Evolutionary conservation across 2,797 vertebrate genomes (phyloP).

Genomic region (Monodelphis domestica): DNA sequence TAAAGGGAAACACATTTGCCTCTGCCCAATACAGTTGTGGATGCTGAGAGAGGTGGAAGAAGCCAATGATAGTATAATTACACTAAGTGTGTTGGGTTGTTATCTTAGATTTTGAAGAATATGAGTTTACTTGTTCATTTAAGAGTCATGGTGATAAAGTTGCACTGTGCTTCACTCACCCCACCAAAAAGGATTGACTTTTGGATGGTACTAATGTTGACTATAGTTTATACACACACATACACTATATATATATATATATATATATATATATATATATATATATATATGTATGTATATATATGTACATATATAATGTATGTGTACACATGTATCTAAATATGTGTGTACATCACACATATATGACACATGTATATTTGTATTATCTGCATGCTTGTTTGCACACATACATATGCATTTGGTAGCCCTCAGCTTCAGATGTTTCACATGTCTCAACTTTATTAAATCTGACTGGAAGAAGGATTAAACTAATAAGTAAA

Average conservation of each 20-base stretch:
- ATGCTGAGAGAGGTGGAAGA: background rate
- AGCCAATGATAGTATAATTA: background rate
- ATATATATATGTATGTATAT: background rate
- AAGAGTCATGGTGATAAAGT: background rate
- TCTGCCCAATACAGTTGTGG: background rate
- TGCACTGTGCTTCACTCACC: background rate
- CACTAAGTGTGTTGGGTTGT: background rate
- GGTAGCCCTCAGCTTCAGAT: background rate
- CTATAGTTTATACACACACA: background rate
- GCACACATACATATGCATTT: background rate
- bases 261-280: background rate
- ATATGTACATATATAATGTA: rapidly evolving
- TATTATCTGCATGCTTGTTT: too few species aligned
- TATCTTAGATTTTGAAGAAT: background rate
- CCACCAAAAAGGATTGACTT: background rate
- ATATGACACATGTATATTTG: too few species aligned
- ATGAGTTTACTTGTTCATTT: background rate
- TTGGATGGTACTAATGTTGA: background rate
- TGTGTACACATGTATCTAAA: background rate
- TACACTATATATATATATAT: background rate
- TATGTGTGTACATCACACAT: too few species aligned
- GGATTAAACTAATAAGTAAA: background rate
- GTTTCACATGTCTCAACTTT: background rate
- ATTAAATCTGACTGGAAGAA: background rate
- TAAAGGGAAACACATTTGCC: background rate